Base-by-base conservation (phyloP, 1,140 invertebrate species). In the Drosophila ogumai region DNA sequence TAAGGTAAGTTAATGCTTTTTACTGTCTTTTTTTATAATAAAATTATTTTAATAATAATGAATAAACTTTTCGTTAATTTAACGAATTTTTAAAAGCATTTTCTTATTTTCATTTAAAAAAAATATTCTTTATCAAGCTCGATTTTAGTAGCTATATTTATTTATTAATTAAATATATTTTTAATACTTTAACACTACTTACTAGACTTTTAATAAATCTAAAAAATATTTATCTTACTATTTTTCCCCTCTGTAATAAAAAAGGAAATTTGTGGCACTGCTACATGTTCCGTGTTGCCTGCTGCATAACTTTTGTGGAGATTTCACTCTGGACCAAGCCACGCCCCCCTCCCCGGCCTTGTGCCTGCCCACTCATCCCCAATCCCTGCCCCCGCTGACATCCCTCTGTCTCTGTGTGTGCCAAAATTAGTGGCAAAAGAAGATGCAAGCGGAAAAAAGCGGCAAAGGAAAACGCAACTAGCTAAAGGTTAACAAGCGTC, bases 401-500 rank as follows among this genome's bases (percentile, higher is more conserved):
- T 63, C 32, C 40, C 61, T 60, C 5, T 10, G 22, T 25, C 13
- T 49, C 2, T 25, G 19, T 32, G 75, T 71, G 74, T 75, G 60
- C 65, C 80, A 77, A 88, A 90, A 88, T 88, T 88, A 90, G 85
- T 84, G 66, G 59, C 81, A 68, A 81, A 63, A 52, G 64, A 72
- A 82, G 44, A 34, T 47, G 71, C 52, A 74, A 77, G 43, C 38
- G 36, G 66, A 77, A 76, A 68, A 43, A 52, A 60, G 32, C 56
- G 58, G 56, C 57, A 68, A 69, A 80, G 65, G 54, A 57, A 71
- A 75, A 82, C 68, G 65, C 68, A 78, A 84, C 77, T 90, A 71
- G 69, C 77, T 79, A 87, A 90, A 81, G 85, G 85, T 90, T 90
- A 90, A 90, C 85, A 90, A 90, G 81, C 85, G 80, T 66, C 67